These are phyloP conservation scores for Theodoxus fluviatilis DNA, from an alignment of 2,888 invertebrate species.

Conservation along the genomic window DNA sequence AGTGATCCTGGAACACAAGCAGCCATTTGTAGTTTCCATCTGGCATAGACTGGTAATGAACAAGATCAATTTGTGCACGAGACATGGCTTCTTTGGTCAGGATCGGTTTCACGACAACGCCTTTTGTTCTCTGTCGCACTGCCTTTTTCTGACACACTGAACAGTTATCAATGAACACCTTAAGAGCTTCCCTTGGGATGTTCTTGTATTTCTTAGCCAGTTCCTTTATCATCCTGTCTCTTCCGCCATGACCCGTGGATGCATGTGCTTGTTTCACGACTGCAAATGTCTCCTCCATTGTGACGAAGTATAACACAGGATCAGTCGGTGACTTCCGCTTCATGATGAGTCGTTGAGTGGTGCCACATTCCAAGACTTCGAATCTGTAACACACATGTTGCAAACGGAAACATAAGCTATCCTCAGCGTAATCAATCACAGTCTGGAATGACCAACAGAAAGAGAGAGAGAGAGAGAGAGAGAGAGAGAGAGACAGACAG, in stretches of 20 bases:
- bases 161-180: constrained; percentile 16
- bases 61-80: constrained; percentile 19
- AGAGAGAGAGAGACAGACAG: too few relatives aligned
- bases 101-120: not conserved
- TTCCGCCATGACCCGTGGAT: constrained; percentile 13
- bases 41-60: constrained; percentile 17
- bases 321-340: constrained; percentile 17
- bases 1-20: constrained; percentile 6
- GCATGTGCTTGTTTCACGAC: constrained; percentile 16
- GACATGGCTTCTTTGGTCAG: constrained; percentile 9
- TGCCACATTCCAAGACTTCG: constrained; percentile 18
- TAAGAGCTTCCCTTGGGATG: not conserved
- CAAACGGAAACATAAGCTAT: too few relatives aligned
- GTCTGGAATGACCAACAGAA: too few relatives aligned
- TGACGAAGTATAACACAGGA: not conserved
- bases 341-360: not conserved
- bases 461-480: too few relatives aligned
- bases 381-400: too few relatives aligned
- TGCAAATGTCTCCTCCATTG: constrained; percentile 17
- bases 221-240: constrained; percentile 23
- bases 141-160: constrained; percentile 7
- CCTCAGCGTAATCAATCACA: too few relatives aligned
- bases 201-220: constrained; percentile 13
- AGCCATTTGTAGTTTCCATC: constrained; percentile 16
- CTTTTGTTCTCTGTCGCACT: not conserved